Evolutionary conservation across 2,113 vertebrate species (phyloP).

Genomic region (Cygnus atratus): DNA sequence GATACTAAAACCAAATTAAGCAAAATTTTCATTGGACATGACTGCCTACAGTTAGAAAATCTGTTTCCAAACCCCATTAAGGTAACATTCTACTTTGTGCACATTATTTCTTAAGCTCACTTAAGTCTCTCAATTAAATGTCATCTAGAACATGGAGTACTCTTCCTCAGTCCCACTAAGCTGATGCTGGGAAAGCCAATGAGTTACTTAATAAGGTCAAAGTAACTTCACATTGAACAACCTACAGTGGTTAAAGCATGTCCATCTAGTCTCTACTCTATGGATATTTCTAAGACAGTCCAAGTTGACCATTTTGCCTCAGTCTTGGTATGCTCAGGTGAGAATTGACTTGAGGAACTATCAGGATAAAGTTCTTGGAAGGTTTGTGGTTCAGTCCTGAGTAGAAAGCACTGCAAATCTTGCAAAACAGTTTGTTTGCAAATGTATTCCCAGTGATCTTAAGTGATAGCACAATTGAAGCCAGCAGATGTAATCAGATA

Average conservation of each 20-base stretch:
- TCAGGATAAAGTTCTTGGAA: background rate
- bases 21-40: background rate
- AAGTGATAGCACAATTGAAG: background rate
- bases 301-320: fast-evolving
- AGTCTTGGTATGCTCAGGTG: background rate
- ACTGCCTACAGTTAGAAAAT: fast-evolving
- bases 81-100: background rate
- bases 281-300: background rate
- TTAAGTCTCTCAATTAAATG: background rate
- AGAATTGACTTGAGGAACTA: background rate
- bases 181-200: background rate
- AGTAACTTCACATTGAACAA: background rate
- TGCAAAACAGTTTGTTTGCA: fast-evolving
- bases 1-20: background rate
- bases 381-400: too few species aligned
- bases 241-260: background rate
- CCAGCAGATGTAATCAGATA: background rate
- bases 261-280: background rate
- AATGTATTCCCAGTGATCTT: background rate
- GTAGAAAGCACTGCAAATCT: background rate
- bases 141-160: background rate
- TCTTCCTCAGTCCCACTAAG: background rate
- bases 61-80: background rate
- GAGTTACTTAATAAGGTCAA: background rate
- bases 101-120: background rate